Evolutionary conservation across 2,113 vertebrate species (phyloP), one percentile per base, ranked within the genome.

Genomic region (Onychorhynchus coronatus): DNA sequence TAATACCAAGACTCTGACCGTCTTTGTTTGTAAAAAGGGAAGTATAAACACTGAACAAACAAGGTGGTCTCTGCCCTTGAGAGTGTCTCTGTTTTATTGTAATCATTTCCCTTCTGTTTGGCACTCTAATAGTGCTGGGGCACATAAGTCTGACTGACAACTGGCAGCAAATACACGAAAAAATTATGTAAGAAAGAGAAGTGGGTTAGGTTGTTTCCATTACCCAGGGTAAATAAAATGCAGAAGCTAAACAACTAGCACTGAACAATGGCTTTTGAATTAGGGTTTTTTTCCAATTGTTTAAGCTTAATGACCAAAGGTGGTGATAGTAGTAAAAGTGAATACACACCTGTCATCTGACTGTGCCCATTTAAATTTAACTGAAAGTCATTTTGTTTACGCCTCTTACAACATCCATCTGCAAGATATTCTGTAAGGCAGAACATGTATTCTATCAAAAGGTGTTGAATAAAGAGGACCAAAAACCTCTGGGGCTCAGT

Each of bases 61-160:
- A 42, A 83, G 91, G 84, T 88, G 89, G 89, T 84, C 89, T 88
- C 1, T 81, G 94, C 65, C 93, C 62, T 93, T 89, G 70, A 91
- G 93, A 82, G 56, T 0, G 0, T 68, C 73, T 94, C 81, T 94
- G 65, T 71, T 75, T 87, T 44, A 61, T 20, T 92, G 87, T 46
- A 47, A 68, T 87, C 2, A 8, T 75, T 96, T 95, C 84, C 84
- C 25, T 89, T 91, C 81, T 0, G 0, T 89, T 87, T 87, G 93
- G 78, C 44, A 37, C 80, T 93, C 23, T 59, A 13, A 52, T 25
- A 85, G 68, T 41, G 27, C 28, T 3, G 5, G 65, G 83, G 39
- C 65, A 72, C 6, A 23, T 28, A 56, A 94, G 82, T 65, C 83
- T 89, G 72, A 16, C 59, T 67, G 72, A 59, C 33, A 50, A 22